These are phyloP conservation scores for Brotula barbata DNA, from an alignment of 2,797 vertebrate species.

Conservation along the genomic window DNA sequence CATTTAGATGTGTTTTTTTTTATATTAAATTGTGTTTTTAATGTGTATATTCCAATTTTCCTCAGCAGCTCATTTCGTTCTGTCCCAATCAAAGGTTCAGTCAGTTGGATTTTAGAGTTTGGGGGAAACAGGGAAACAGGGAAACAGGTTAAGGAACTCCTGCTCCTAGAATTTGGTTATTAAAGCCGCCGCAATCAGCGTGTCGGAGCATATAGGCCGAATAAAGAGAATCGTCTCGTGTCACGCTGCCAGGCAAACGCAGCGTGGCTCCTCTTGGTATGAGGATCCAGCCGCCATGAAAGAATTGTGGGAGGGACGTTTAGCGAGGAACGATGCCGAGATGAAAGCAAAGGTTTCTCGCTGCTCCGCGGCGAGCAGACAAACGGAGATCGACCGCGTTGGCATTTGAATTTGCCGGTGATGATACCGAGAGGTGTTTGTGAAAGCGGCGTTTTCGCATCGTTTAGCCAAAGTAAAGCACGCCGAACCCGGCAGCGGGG, in stretches of 20 bases:
- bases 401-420: conserved; percentile 41
- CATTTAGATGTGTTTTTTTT: no score
- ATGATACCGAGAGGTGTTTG: conserved; percentile 31
- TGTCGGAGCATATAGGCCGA: no score
- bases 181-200: no score
- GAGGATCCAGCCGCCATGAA: conserved; percentile 44
- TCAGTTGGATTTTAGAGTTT: no score
- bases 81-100: no score
- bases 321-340: conserved; percentile 44
- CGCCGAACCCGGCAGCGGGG: neutral
- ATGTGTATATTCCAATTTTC: no score
- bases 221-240: neutral
- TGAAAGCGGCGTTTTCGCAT: neutral
- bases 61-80: no score
- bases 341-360: conserved; percentile 52
- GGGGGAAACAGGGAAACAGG: no score
- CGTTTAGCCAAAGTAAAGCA: no score
- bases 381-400: conserved; percentile 34
- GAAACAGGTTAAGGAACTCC: no score
- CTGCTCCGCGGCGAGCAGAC: conserved; percentile 31
- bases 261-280: conserved; percentile 23
- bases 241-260: conserved; percentile 10
- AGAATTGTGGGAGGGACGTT: conserved; percentile 53
- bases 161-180: no score
- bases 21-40: no score